Evolutionary conservation across 2,888 invertebrate genomes (phyloP).

Genomic region (Eledone cirrhosa): DNA sequence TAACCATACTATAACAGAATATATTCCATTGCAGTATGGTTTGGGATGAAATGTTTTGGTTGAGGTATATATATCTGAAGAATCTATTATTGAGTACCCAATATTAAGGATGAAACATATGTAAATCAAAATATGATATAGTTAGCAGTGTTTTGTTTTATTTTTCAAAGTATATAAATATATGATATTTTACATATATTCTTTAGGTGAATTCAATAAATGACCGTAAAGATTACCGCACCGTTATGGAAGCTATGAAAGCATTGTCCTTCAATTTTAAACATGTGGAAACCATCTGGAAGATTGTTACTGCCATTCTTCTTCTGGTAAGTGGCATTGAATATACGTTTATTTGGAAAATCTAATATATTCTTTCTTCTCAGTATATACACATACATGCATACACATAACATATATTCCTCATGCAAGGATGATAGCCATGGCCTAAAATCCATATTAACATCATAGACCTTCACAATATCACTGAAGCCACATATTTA

Average conservation of each 20-base stretch:
- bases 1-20: neutral
- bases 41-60: neutral
- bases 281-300: constrained; percentile 88
- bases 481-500: too few species aligned
- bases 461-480: too few species aligned
- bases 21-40: neutral
- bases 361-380: too few species aligned
- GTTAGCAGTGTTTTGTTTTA: too few species aligned
- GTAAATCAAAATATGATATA: too few species aligned
- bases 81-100: neutral
- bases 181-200: neutral
- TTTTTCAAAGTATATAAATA: too few species aligned
- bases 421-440: too few species aligned
- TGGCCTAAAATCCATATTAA: too few species aligned
- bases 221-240: constrained; percentile 84
- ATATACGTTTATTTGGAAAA: too few species aligned
- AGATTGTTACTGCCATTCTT: constrained; percentile 86
- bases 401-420: too few species aligned
- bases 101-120: too few species aligned
- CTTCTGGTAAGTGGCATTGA: constrained; percentile 79
- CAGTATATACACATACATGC: too few species aligned
- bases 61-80: neutral
- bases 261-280: constrained; percentile 81
- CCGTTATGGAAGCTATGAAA: constrained; percentile 83
- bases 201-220: constrained; percentile 72